Evolutionary conservation across 2,888 invertebrate species (phyloP).

Genomic region (Sarcophaga rosellei): DNA sequence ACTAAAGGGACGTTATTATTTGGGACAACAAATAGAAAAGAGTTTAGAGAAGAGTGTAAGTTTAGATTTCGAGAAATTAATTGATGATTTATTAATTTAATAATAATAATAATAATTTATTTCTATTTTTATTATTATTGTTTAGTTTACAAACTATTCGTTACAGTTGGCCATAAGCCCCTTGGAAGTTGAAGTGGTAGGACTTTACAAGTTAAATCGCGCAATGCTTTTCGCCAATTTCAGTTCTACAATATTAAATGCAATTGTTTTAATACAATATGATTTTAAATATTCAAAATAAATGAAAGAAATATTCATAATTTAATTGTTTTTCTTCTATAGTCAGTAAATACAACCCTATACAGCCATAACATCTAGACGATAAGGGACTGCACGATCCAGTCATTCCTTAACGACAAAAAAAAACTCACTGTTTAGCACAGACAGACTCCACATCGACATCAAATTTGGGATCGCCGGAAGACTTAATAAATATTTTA

Average conservation of each 20-base stretch:
- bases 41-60: slow-evolving; percentile 33
- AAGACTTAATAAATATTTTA: no score
- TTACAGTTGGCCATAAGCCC: slow-evolving; percentile 48
- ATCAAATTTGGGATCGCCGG: no score
- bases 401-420: not conserved
- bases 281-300: slow-evolving; percentile 48
- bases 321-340: not conserved
- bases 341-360: not conserved
- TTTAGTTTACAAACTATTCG: slow-evolving; percentile 42
- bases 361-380: not conserved
- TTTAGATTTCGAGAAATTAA: not conserved
- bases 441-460: no score
- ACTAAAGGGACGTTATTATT: not conserved
- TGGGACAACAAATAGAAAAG: not conserved
- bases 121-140: not conserved
- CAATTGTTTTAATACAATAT: slow-evolving; percentile 63
- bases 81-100: not conserved
- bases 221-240: slow-evolving; percentile 53
- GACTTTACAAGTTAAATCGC: slow-evolving; percentile 44
- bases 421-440: no score
- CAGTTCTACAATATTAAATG: slow-evolving; percentile 56
- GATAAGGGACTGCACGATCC: not conserved
- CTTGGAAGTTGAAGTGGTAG: slow-evolving; percentile 23
- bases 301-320: not conserved
- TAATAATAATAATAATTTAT: no score